Evolutionary conservation across 2,113 vertebrate species (phyloP).

Genomic region (Myocastor coypus): DNA sequence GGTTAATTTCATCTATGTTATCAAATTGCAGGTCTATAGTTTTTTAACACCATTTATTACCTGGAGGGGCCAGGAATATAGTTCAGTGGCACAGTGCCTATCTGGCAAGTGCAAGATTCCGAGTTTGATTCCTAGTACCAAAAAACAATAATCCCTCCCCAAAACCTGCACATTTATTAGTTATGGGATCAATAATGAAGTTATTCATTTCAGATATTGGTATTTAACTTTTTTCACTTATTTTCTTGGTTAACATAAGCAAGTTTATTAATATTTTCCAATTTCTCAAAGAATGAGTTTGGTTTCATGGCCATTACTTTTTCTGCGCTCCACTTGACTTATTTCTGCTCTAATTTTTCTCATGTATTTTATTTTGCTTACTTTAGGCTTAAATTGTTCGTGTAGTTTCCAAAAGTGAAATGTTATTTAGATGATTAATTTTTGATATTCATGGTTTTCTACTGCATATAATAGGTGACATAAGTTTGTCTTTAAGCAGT

Average conservation of each 20-base stretch:
- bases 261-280: background rate
- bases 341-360: background rate
- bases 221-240: background rate
- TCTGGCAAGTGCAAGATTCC: no score
- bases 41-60: background rate
- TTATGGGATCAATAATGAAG: background rate
- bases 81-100: no score
- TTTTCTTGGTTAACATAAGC: background rate
- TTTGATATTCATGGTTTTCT: conserved; percentile 7
- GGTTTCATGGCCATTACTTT: background rate
- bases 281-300: background rate
- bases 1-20: background rate
- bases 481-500: background rate
- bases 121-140: no score
- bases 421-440: background rate
- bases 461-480: background rate
- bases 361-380: background rate
- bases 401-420: background rate
- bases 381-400: background rate
- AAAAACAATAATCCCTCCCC: no score
- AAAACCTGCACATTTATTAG: background rate
- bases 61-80: no score
- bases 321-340: background rate
- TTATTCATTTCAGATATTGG: background rate
- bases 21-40: background rate